Evolutionary conservation across 2,888 invertebrate species (phyloP).

Genomic region (Hipparchia semele): DNA sequence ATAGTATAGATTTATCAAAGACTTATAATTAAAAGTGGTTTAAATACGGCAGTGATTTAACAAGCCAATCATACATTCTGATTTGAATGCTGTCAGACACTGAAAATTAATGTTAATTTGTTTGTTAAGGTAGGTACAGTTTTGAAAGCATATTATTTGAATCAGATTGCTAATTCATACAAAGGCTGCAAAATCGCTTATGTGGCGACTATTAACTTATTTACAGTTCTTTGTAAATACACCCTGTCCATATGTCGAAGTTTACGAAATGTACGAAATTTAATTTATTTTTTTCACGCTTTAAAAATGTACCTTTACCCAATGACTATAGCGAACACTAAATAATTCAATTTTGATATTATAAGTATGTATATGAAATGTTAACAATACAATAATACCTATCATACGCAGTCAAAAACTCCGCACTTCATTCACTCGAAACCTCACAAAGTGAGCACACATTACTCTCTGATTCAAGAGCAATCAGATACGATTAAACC

Average conservation of each 20-base stretch:
- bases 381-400: slow-evolving; percentile 60
- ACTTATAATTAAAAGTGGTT: slow-evolving; percentile 69
- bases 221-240: not conserved
- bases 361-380: slow-evolving; percentile 48
- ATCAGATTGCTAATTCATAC: not conserved
- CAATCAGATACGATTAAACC: slow-evolving; percentile 66
- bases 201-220: not conserved
- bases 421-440: slow-evolving; percentile 70
- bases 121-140: not conserved
- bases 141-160: not conserved
- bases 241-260: not conserved
- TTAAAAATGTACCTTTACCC: slow-evolving; percentile 1
- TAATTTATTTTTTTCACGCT: not conserved
- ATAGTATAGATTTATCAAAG: slow-evolving; percentile 81
- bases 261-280: not conserved
- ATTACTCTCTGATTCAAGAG: slow-evolving; percentile 60
- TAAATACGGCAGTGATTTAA: slow-evolving; percentile 78
- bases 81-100: slow-evolving; percentile 31
- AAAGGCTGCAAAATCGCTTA: not conserved
- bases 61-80: slow-evolving; percentile 64
- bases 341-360: slow-evolving; percentile 47
- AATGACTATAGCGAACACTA: slow-evolving; percentile 23
- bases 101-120: slow-evolving; percentile 9
- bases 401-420: slow-evolving; percentile 61
- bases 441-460: slow-evolving; percentile 70